Conservation (phyloP, 2,797 vertebrate genomes). For the Nothura maculosa region DNA sequence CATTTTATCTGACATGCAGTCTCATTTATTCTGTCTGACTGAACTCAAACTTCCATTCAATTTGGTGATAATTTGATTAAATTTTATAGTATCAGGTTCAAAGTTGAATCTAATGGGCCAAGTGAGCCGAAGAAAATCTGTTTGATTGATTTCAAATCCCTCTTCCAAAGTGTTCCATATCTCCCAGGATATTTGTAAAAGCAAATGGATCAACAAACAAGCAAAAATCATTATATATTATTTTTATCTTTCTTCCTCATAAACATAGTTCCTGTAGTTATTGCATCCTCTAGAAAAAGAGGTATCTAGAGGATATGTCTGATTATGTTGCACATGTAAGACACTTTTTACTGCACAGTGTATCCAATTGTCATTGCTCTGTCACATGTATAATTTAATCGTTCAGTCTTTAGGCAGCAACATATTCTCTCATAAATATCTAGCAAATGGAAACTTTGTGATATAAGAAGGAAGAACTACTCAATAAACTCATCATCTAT, state of each 20-base stretch:
- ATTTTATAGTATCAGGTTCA: constrained; percentile 17
- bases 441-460: not conserved
- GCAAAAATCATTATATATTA: not conserved
- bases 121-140: not conserved
- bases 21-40: not conserved
- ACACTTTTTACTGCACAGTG: not conserved
- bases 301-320: not conserved
- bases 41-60: constrained; percentile 3
- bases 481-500: not conserved
- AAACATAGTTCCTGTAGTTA: not conserved
- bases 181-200: not conserved
- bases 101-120: not conserved
- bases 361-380: not conserved
- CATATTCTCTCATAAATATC: not conserved
- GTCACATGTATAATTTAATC: not conserved
- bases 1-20: not conserved
- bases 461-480: not conserved
- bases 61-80: constrained; percentile 34
- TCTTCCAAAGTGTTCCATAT: not conserved
- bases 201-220: not conserved
- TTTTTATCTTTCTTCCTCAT: not conserved
- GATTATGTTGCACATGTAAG: not conserved
- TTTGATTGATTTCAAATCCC: not conserved
- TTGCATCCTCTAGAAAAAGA: not conserved
- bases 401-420: not conserved